Base-by-base conservation (phyloP, 92 coral and sea anemone species). In the Porites cylindrica region DNA sequence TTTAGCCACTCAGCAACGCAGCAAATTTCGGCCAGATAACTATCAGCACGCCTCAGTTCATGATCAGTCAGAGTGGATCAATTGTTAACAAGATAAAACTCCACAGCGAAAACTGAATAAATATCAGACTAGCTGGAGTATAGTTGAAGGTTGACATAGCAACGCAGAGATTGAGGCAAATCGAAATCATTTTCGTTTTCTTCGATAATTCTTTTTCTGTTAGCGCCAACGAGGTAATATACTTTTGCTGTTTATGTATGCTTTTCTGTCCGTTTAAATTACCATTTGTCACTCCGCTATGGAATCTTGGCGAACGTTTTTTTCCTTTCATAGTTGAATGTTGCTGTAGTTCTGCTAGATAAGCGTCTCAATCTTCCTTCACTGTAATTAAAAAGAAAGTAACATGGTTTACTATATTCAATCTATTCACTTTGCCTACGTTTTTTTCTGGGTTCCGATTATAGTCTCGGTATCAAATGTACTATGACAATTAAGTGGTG, bases 101-200 rank as follows among this genome's bases (percentile, higher is more conserved):
- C 82, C 82, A 78, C 1, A 20, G 47, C 10, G 72, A 78, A 38
- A 78, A 78, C 50, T 78, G 72, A 18, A 64, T 12, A 47, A 78
- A 78, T 17, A 78, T 9, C 21, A 63, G 65, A n/a, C 82, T 72
- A 51, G 24, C 6, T 10, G 69, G 29, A 13, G 71, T 63, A 38
- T 78, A 78, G 72, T 38, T 63, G 12, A 78, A 78, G 19, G 82
- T 63, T 18, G 32, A 78, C 38, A 78, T 2, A 5, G 65, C 69
- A 64, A 65, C n/a, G 19, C 68, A 78, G 50, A 78, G 72, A 64
- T 78, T 58, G 10, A 78, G 56, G 50, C 29, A 78, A 63, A 43
- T 77, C 3, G 10, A 51, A 8, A 77, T 3, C 60, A 20, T 24
- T 13, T 78, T 24, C 13, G 51, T 6, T 63, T 18, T 23, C 51